These are phyloP conservation scores for Ectemnius continuus DNA, from an alignment of 2,888 invertebrate genomes.

Conservation along the genomic window DNA sequence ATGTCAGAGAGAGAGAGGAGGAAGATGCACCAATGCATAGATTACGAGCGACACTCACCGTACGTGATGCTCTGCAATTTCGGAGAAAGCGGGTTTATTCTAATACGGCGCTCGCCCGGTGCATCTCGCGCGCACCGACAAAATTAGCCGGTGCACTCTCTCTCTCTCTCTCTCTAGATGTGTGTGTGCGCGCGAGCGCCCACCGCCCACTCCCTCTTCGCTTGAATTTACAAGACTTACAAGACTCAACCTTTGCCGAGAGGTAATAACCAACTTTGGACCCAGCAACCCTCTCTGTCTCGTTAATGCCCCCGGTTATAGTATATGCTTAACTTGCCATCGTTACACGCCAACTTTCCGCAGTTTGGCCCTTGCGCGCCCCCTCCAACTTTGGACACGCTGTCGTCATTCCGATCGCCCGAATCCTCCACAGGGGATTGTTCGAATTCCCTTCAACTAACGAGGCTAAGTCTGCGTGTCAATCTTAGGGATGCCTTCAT, in stretches of 20 bases:
- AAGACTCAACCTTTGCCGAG: constrained; percentile 8
- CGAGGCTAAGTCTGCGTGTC: no score
- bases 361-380: not conserved
- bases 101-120: constrained; percentile 31
- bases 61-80: constrained; percentile 48
- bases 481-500: no score
- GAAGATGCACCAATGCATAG: constrained; percentile 51
- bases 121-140: constrained; percentile 25
- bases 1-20: not conserved
- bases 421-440: no score
- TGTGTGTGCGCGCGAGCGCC: not conserved
- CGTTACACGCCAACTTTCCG: constrained; percentile 6
- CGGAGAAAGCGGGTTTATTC: constrained; percentile 44
- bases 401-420: no score
- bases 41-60: constrained; percentile 35
- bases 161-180: no score
- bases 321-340: constrained; percentile 5
- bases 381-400: no score
- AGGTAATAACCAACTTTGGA: constrained; percentile 27
- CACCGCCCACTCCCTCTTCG: constrained; percentile 15
- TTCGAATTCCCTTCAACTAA: no score
- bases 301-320: not conserved
- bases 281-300: not conserved
- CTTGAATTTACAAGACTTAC: constrained; percentile 30
- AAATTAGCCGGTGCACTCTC: constrained; percentile 32